Evolutionary conservation across 1,140 invertebrate genomes (phyloP).

Genomic region (Watersipora subatra): DNA sequence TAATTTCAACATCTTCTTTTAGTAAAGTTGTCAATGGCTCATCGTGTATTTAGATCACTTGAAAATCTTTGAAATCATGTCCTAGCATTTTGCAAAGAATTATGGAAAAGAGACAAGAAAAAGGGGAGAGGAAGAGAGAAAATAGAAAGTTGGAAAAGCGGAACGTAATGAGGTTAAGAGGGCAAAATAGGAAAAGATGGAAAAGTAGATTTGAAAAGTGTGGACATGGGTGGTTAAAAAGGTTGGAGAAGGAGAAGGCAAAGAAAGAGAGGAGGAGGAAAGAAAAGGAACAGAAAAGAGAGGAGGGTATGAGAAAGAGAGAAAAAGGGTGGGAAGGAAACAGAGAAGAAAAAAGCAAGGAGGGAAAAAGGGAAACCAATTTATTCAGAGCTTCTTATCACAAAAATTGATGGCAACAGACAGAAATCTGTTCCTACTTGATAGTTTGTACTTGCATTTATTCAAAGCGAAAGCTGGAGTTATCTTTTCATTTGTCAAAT

Average conservation of each 20-base stretch:
- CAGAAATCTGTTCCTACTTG: too few relatives aligned
- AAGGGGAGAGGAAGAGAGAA: not conserved
- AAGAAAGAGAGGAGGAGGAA: not conserved
- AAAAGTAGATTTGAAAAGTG: not conserved
- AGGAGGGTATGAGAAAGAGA: not conserved
- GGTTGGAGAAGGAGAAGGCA: not conserved
- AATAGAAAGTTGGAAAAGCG: not conserved
- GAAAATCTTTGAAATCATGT: too few relatives aligned
- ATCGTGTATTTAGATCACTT: too few relatives aligned
- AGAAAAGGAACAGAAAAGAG: not conserved
- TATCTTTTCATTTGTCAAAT: too few relatives aligned
- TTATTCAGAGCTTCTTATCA: too few relatives aligned
- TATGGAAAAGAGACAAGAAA: not conserved
- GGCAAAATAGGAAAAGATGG: not conserved
- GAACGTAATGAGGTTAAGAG: not conserved
- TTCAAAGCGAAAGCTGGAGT: too few relatives aligned
- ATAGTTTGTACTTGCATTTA: too few relatives aligned
- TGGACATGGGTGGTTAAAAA: not conserved
- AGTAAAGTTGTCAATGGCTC: too few relatives aligned
- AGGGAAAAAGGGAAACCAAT: not conserved
- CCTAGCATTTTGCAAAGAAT: too few relatives aligned
- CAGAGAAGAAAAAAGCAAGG: slow-evolving; percentile 1
- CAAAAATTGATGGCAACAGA: too few relatives aligned
- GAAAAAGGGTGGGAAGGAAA: slow-evolving; percentile 1
- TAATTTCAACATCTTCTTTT: too few relatives aligned